Percentiles rank a stretch among this genome's conserved stretches.
Conservation (phyloP, 2,113 vertebrate species). For the Verasper variegatus region DNA sequence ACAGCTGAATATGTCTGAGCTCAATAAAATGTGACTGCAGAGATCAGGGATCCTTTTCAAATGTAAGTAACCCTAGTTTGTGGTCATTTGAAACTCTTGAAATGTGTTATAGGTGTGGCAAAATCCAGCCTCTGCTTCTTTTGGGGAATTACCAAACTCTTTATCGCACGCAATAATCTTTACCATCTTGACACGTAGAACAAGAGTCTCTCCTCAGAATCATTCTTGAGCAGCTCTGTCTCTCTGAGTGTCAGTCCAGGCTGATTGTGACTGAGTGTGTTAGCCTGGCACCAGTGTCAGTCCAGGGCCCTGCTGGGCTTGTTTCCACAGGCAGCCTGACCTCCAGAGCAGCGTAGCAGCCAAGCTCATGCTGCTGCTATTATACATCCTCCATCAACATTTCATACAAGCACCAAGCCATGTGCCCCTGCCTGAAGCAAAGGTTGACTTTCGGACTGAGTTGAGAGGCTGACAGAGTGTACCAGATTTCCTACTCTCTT, state of each 20-base stretch:
- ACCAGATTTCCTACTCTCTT: conserved; percentile 11
- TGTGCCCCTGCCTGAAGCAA: conserved; percentile 42
- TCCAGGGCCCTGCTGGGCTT: conserved; percentile 49
- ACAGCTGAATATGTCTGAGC: conserved; percentile 3
- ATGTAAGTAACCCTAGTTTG: background rate
- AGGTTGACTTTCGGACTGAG: conserved; percentile 49
- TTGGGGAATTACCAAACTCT: background rate
- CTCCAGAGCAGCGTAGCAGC: conserved; percentile 26
- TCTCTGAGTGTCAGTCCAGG: conserved; percentile 39
- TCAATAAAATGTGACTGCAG: conserved; percentile 9
- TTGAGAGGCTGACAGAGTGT: conserved; percentile 29
- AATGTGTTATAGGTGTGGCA: background rate
- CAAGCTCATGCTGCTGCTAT: conserved; percentile 54
- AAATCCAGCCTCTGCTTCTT: background rate
- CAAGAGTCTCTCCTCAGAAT: background rate
- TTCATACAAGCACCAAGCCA: conserved; percentile 37
- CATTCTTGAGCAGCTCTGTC: conserved; percentile 7
- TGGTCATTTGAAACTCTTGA: conserved; percentile 7
- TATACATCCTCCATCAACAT: conserved; percentile 57
- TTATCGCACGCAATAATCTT: background rate
- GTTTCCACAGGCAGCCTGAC: conserved; percentile 59
- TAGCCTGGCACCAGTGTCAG: conserved; percentile 18
- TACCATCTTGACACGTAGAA: conserved; percentile 1
- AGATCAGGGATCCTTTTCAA: conserved; percentile 1
- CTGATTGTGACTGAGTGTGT: no score